phyloP scores from a whole-genome alignment of 1,140 invertebrate genomes.

The Apis florea region DNA sequence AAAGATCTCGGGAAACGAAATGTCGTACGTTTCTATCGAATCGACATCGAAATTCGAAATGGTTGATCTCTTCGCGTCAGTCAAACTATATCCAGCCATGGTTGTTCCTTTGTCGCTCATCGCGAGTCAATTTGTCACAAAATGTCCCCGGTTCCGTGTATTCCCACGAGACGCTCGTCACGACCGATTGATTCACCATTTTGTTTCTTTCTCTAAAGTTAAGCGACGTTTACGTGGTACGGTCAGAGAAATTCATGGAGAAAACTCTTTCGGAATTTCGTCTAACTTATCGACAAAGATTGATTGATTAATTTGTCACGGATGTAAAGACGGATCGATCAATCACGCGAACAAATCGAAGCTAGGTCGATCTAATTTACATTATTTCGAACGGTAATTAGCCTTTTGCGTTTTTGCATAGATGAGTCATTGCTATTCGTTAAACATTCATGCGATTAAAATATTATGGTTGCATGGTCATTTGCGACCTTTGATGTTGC shows the following conservation, averaged over 20 bases:
- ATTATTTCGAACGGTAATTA: constrained; percentile 30
- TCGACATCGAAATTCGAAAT: background rate
- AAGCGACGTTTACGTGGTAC: constrained; percentile 13
- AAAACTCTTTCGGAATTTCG: background rate
- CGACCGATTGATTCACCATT: constrained; percentile 31
- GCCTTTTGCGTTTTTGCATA: constrained; percentile 1
- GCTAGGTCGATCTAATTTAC: constrained; percentile 5
- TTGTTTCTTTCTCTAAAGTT: constrained; percentile 5
- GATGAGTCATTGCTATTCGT: background rate
- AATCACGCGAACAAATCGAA: background rate
- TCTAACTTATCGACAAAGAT: background rate
- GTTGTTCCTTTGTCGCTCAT: constrained; percentile 17
- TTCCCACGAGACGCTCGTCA: constrained; percentile 29
- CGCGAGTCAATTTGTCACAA: constrained; percentile 19
- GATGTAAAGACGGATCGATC: background rate
- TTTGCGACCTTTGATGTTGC: background rate
- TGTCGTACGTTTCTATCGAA: background rate
- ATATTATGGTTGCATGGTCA: background rate
- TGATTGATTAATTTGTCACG: constrained; percentile 24
- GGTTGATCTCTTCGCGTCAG: background rate
- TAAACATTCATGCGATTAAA: constrained; percentile 23
- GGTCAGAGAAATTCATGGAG: background rate
- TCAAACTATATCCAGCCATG: background rate
- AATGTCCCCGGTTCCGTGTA: background rate
- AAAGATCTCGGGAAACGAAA: background rate